Conservation (phyloP, 2,888 invertebrate species). For the Ephialtes manifestator region DNA sequence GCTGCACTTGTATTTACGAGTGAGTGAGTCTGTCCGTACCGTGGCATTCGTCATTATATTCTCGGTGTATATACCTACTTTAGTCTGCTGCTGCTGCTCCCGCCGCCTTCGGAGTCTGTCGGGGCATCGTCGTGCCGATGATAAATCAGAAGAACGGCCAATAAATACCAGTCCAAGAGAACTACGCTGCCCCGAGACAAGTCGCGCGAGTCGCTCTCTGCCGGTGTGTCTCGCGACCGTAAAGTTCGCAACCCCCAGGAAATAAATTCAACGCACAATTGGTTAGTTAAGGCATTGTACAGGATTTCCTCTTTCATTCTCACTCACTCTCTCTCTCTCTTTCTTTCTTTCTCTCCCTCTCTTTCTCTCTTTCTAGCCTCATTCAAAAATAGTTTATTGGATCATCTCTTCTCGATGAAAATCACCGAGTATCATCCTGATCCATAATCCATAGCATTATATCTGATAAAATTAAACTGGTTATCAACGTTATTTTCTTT, state of each 20-base stretch:
- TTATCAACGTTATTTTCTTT: no score
- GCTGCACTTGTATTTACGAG: slow-evolving; percentile 70
- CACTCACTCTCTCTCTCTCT: background rate
- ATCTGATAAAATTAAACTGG: no score
- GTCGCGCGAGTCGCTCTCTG: slow-evolving; percentile 25
- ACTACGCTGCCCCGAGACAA: slow-evolving; percentile 69
- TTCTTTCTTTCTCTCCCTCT: no score
- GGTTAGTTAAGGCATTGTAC: slow-evolving; percentile 77
- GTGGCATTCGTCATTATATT: slow-evolving; percentile 77
- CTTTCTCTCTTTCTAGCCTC: no score
- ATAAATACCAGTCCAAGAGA: slow-evolving; percentile 76
- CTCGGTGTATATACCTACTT: slow-evolving; percentile 51
- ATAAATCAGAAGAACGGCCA: slow-evolving; percentile 80
- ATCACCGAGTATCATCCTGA: no score
- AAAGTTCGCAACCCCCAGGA: slow-evolving; percentile 70
- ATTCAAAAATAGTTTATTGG: no score
- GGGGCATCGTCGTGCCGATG: slow-evolving; percentile 67
- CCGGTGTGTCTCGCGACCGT: slow-evolving; percentile 55
- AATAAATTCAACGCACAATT: slow-evolving; percentile 80
- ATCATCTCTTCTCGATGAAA: no score
- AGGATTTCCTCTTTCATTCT: slow-evolving; percentile 16
- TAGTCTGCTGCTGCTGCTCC: slow-evolving; percentile 21
- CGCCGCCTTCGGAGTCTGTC: slow-evolving; percentile 61
- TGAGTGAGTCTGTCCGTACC: slow-evolving; percentile 48
- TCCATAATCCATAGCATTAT: no score